Evolutionary conservation across 2,888 invertebrate species (phyloP).

Genomic region (Plagodis pulveraria): DNA sequence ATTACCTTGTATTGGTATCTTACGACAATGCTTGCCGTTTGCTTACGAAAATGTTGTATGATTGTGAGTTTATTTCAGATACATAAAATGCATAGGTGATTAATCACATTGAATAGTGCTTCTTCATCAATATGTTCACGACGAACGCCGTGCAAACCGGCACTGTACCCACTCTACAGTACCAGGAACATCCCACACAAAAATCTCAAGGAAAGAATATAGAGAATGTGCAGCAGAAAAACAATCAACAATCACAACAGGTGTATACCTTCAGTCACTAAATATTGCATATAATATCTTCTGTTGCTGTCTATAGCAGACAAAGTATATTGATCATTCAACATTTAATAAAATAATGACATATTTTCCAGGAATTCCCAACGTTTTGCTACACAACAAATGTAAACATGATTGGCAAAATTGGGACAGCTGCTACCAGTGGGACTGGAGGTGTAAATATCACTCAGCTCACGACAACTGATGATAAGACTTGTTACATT

Average conservation of each 20-base stretch:
- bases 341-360: not conserved
- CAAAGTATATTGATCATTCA: too few species aligned
- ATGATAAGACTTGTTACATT: constrained; percentile 90
- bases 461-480: constrained; percentile 86
- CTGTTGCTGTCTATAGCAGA: too few species aligned
- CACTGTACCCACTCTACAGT: constrained; percentile 87
- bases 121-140: constrained; percentile 77
- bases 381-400: constrained; percentile 90
- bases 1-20: constrained; percentile 22
- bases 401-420: constrained; percentile 88
- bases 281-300: too few species aligned
- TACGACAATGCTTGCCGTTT: constrained; percentile 38
- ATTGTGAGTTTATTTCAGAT: constrained; percentile 46
- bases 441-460: constrained; percentile 86
- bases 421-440: constrained; percentile 74
- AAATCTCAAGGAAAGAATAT: constrained; percentile 86
- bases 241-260: constrained; percentile 67
- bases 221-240: constrained; percentile 86
- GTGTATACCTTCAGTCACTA: too few species aligned
- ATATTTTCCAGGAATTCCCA: constrained; percentile 83
- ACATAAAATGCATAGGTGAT: constrained; percentile 43
- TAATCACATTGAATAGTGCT: constrained; percentile 44
- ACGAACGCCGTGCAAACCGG: constrained; percentile 86
- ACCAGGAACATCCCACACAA: constrained; percentile 87
- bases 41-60: constrained; percentile 25